Base-by-base conservation (phyloP, 2,113 vertebrate species). In the Periophthalmodon schlosseri region DNA sequence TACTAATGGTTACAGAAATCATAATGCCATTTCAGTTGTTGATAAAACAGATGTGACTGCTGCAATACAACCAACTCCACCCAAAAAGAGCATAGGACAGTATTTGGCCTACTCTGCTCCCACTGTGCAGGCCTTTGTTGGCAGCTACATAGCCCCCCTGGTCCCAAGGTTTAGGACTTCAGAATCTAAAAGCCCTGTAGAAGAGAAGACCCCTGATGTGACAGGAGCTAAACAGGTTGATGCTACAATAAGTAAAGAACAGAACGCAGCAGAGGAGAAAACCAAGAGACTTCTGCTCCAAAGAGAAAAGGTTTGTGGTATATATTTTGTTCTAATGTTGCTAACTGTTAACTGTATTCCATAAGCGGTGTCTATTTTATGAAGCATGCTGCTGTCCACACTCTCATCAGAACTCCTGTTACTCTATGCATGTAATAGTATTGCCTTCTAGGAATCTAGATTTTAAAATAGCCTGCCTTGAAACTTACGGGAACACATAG, bases 51-150 rank as follows among this genome's bases (percentile, higher is more conserved):
- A 72, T 1, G 9, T 76, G 20, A 49, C 73, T 47, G 44, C 76
- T 64, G 16, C 68, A 33, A 57, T 61, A 14, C 70, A 33, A 57
- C 74, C 72, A 54, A 89, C 72, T 81, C 92, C 7, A 36, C 84
- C 66, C 5, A 98, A 96, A 81, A 97, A 95, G 67, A 93, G 94
- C 44, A 92, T 99, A 39, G 94, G 96, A 69, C 95, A 94, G 83
- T 97, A 98, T 85, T 91, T 98, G 81, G 95, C 95, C 0, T 95
- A 95, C 74, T 96, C 96, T 4, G 95, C 92, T 74, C 96, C 96
- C 78, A 96, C 94, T 0, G 94, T 98, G 12, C 97, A 98, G 57
- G 96, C 96, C 54, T 96, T 99, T 88, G 96, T 99, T 10, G 96
- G 96, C 80, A 96, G 91, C 84, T 99, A 97, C 82, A 95, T 99